Conservation (phyloP, 2,888 invertebrate genomes). For the Lagria hirta region DNA sequence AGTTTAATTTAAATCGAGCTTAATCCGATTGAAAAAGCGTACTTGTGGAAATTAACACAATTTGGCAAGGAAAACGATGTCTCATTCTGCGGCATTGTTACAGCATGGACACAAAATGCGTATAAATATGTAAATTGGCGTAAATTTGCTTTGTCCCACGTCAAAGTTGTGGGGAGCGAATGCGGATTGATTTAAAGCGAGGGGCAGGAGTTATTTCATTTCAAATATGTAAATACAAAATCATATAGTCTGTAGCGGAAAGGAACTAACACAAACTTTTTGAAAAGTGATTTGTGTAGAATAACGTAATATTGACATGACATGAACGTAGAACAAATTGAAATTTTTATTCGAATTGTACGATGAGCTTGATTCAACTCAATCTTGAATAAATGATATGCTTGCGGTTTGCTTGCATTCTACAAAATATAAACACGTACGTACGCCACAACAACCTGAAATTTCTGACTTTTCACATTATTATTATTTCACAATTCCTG, state of each 20-base stretch:
- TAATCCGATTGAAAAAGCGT: slow-evolving; percentile 41
- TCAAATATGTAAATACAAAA: slow-evolving; percentile 31
- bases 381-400: too few species aligned
- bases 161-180: slow-evolving; percentile 35
- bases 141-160: slow-evolving; percentile 46
- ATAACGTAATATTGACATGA: slow-evolving; percentile 4
- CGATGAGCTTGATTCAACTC: too few species aligned
- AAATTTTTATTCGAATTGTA: too few species aligned
- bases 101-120: slow-evolving; percentile 34
- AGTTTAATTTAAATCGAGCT: slow-evolving; percentile 38
- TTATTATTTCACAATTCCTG: too few species aligned
- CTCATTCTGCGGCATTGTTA: slow-evolving; percentile 23
- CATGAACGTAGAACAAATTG: slow-evolving; percentile 2
- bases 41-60: slow-evolving; percentile 40
- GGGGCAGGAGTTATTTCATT: slow-evolving; percentile 33
- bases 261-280: slow-evolving; percentile 13
- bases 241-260: slow-evolving; percentile 17
- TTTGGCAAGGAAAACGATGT: slow-evolving; percentile 29
- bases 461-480: too few species aligned
- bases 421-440: too few species aligned
- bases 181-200: slow-evolving; percentile 42
- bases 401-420: too few species aligned
- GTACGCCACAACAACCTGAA: too few species aligned
- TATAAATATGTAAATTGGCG: slow-evolving; percentile 40
- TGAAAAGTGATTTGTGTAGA: slow-evolving; percentile 15